phyloP scores from a whole-genome alignment of 1,140 invertebrate genomes.

The Drosophila pseudoananassae region DNA sequence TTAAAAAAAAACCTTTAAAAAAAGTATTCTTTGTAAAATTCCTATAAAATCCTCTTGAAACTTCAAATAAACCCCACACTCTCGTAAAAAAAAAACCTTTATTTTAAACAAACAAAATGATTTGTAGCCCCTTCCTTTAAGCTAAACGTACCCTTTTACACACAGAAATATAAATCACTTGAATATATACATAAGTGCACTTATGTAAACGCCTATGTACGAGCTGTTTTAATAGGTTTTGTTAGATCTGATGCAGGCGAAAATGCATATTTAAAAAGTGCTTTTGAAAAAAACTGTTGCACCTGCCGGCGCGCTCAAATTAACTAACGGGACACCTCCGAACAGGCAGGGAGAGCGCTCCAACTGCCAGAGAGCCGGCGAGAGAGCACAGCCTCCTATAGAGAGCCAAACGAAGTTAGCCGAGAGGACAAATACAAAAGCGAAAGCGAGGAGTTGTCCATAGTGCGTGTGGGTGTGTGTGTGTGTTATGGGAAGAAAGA shows the following conservation, averaged over 20 bases:
- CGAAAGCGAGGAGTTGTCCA: slow-evolving; percentile 67
- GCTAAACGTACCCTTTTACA: slow-evolving; percentile 30
- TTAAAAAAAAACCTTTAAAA: no score
- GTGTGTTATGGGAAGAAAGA: slow-evolving; percentile 1
- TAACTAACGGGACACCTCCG: slow-evolving; percentile 36
- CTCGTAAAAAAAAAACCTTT: neutral
- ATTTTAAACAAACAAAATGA: slow-evolving; percentile 24
- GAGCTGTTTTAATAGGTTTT: slow-evolving; percentile 65
- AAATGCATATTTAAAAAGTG: slow-evolving; percentile 62
- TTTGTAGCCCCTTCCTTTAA: slow-evolving; percentile 32
- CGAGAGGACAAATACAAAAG: slow-evolving; percentile 74
- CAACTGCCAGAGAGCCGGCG: slow-evolving; percentile 1
- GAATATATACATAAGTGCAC: slow-evolving; percentile 18
- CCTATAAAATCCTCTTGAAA: neutral
- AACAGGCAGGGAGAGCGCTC: slow-evolving; percentile 8
- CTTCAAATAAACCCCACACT: neutral
- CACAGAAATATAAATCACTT: slow-evolving; percentile 21
- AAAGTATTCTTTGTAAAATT: no score
- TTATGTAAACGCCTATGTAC: slow-evolving; percentile 36
- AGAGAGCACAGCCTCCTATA: slow-evolving; percentile 26
- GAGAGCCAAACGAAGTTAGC: slow-evolving; percentile 17
- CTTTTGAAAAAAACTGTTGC: slow-evolving; percentile 76
- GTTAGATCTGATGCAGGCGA: slow-evolving; percentile 53
- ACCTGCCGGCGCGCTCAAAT: slow-evolving; percentile 69
- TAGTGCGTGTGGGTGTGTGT: slow-evolving; percentile 18